Conservation (phyloP, 2,888 invertebrate species). For the Saturnia japonica region DNA sequence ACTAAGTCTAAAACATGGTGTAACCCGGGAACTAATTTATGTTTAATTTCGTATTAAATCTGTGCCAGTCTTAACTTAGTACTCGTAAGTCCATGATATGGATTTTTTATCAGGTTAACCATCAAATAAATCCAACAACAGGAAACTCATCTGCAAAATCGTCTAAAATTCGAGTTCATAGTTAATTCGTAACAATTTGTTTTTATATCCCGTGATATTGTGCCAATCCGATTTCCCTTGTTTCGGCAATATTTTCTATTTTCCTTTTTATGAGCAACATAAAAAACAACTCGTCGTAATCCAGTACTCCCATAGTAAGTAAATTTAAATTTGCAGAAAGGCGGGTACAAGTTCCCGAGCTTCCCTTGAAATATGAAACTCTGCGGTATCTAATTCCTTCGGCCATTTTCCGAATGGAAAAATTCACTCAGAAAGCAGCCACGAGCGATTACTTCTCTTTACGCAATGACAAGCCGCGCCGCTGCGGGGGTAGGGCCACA, state of each 20-base stretch:
- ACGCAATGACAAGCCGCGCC: constrained; percentile 58
- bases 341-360: constrained; percentile 38
- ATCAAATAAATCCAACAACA: constrained; percentile 13
- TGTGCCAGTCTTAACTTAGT: too few species aligned
- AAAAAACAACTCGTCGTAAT: constrained; percentile 61
- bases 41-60: too few species aligned
- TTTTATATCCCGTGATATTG: constrained; percentile 56
- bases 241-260: constrained; percentile 56
- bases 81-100: neutral
- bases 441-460: constrained; percentile 73
- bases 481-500: constrained; percentile 54
- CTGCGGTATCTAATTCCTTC: constrained; percentile 65
- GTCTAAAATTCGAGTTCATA: neutral
- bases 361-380: constrained; percentile 66
- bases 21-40: too few species aligned
- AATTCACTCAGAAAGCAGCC: constrained; percentile 70
- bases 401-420: constrained; percentile 73
- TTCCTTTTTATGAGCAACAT: constrained; percentile 64
- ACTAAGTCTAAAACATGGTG: too few species aligned
- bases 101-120: constrained; percentile 37
- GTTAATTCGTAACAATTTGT: constrained; percentile 34
- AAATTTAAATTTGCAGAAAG: constrained; percentile 35
- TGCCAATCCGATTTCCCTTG: constrained; percentile 55
- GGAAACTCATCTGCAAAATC: constrained; percentile 11
- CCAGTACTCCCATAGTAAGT: constrained; percentile 30